Base-by-base conservation (phyloP, 2,888 invertebrate species). In the Zonitis immaculata region DNA sequence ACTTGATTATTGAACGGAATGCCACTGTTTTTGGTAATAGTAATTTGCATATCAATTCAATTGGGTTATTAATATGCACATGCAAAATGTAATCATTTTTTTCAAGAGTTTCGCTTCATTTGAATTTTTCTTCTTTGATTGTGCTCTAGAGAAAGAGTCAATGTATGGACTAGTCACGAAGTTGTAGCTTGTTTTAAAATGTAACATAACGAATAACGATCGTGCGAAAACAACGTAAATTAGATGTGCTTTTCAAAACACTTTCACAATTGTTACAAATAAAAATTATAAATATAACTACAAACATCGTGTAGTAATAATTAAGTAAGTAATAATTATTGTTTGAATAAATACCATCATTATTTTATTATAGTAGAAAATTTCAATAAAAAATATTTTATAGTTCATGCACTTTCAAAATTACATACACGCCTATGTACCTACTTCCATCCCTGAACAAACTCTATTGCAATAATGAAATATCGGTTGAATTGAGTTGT, bases 201-300 rank as follows among this genome's bases (percentile, higher is more conserved):
- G 54, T 54, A 54, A 54, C 54, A 54, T 48, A 44, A 16, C 16
- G 51, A 50, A n/a, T n/a, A n/a, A n/a, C n/a, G n/a, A n/a, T 51
- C 54, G 54, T 54, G 51, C 46, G 54, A 54, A 54, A 54, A 54
- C 26, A 39, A 44, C 6, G 47, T 27, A 27, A 46, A 54, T 54
- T 54, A 54, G 47, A 47, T 44, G 47, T 44, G 42, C 39, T 47
- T 25, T 44, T 11, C n/a, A n/a, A 27, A 44, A 25, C 44, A 16
- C 25, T 43, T 42, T 42, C 42, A 42, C 42, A 22, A 16, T 30
- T 5, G 12, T 12, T n/a, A 1, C n/a, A n/a, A n/a, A n/a, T n/a
- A n/a, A n/a, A n/a, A n/a, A n/a, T n/a, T n/a, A n/a, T n/a, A n/a
- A n/a, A n/a, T n/a, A n/a, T n/a, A n/a, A n/a, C n/a, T n/a, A n/a